A percentile compares a stretch with the other conserved stretches of the same genome.
Conservation (phyloP, 1,140 invertebrate genomes). For the Drosophila lacertosa region DNA sequence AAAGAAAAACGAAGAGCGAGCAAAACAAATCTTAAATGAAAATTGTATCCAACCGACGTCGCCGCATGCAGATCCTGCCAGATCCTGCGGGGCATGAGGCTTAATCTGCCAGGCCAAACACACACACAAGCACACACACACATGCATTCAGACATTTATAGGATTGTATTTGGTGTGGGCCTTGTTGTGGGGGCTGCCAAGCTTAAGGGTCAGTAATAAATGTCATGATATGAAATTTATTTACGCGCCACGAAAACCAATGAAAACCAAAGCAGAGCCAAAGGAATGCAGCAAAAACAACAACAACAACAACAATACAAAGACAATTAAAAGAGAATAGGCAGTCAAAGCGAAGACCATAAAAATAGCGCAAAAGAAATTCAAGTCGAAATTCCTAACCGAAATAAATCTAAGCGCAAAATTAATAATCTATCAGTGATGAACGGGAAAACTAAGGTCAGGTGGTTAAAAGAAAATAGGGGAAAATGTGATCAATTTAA, state of each 20-base stretch:
- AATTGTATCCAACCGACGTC: slow-evolving; percentile 67
- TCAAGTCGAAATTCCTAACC: slow-evolving; percentile 6
- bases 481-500: too few species aligned
- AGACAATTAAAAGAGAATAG: slow-evolving; percentile 49
- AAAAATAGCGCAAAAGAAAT: slow-evolving; percentile 22
- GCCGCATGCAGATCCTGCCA: slow-evolving; percentile 37
- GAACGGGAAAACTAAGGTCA: background rate
- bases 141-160: background rate
- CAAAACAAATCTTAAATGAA: slow-evolving; percentile 80
- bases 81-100: slow-evolving; percentile 24
- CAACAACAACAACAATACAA: slow-evolving; percentile 46
- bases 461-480: background rate
- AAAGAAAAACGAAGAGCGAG: slow-evolving; percentile 27
- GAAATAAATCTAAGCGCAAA: slow-evolving; percentile 37
- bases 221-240: slow-evolving; percentile 81
- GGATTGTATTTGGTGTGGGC: slow-evolving; percentile 9
- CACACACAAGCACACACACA: slow-evolving; percentile 1
- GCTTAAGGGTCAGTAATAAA: slow-evolving; percentile 80
- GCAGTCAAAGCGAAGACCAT: slow-evolving; percentile 23
- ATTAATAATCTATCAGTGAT: slow-evolving; percentile 8
- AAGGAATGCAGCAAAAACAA: slow-evolving; percentile 72
- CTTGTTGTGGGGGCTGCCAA: slow-evolving; percentile 42
- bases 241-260: slow-evolving; percentile 74
- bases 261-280: slow-evolving; percentile 66
- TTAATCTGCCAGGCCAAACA: slow-evolving; percentile 53